Evolutionary conservation across 2,113 vertebrate species (phyloP).

Genomic region (Catharus bicknelli): DNA sequence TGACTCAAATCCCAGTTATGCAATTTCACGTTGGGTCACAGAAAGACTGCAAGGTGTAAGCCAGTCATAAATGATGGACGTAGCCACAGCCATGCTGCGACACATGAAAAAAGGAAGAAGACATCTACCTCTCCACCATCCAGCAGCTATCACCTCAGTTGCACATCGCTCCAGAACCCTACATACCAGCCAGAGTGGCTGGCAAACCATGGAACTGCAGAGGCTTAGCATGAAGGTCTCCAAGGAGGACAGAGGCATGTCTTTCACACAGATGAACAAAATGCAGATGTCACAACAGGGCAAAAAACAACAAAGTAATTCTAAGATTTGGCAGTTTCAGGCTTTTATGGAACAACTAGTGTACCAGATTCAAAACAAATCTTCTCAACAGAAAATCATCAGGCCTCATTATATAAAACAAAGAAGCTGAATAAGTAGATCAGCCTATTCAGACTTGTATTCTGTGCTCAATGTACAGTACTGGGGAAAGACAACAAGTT

Average conservation of each 20-base stretch:
- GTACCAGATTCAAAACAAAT: background rate
- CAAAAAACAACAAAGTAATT: background rate
- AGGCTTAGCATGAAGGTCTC: background rate
- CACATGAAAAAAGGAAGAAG: background rate
- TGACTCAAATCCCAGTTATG: background rate
- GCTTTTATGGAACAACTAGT: background rate
- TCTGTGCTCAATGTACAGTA: background rate
- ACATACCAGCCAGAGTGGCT: background rate
- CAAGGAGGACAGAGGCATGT: background rate
- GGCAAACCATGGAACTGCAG: background rate
- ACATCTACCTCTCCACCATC: background rate
- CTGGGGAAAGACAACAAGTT: background rate
- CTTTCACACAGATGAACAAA: background rate
- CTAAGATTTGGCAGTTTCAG: background rate
- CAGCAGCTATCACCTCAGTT: background rate
- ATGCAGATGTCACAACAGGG: background rate
- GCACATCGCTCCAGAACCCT: background rate
- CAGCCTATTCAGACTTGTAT: background rate
- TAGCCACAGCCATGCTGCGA: background rate
- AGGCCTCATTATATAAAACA: background rate
- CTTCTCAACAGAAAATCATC: background rate
- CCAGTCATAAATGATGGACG: background rate
- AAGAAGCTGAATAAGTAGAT: background rate
- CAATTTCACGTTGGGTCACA: background rate
- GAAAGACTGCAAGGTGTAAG: background rate